Conservation (phyloP, 2,888 invertebrate genomes). For the Euzophera pinguis region DNA sequence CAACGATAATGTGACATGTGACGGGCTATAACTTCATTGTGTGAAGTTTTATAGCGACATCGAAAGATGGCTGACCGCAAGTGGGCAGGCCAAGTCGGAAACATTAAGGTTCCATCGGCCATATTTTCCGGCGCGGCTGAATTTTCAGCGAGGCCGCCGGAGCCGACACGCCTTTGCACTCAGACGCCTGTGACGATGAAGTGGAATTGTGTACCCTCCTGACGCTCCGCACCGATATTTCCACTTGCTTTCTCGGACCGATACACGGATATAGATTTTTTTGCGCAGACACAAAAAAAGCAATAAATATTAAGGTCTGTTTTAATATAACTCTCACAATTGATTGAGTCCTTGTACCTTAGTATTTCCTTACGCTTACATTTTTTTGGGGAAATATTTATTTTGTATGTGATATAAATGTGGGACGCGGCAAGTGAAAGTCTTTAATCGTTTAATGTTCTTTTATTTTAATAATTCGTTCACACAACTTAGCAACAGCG, state of each 20-base stretch:
- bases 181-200: constrained; percentile 60
- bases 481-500: too few relatives aligned
- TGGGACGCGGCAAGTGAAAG: too few relatives aligned
- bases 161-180: constrained; percentile 77
- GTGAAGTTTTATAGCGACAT: constrained; percentile 52
- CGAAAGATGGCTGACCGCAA: constrained; percentile 60
- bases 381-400: too few relatives aligned
- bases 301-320: too few relatives aligned
- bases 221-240: constrained; percentile 58
- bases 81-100: constrained; percentile 66
- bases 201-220: constrained; percentile 61
- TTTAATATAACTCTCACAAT: too few relatives aligned
- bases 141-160: constrained; percentile 63
- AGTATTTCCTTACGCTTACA: too few relatives aligned
- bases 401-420: too few relatives aligned
- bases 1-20: constrained; percentile 27
- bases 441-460: too few relatives aligned
- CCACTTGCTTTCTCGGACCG: constrained; percentile 50
- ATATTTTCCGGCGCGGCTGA: constrained; percentile 68
- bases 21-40: constrained; percentile 43
- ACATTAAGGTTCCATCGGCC: constrained; percentile 76
- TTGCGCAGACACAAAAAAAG: not conserved
- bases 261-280: constrained; percentile 32
- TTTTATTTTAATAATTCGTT: too few relatives aligned
- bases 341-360: too few relatives aligned